Percentiles rank a stretch among this genome's conserved stretches.
Conservation (phyloP, 2,888 invertebrate genomes). For the Chalcosyrphus nemorum region DNA sequence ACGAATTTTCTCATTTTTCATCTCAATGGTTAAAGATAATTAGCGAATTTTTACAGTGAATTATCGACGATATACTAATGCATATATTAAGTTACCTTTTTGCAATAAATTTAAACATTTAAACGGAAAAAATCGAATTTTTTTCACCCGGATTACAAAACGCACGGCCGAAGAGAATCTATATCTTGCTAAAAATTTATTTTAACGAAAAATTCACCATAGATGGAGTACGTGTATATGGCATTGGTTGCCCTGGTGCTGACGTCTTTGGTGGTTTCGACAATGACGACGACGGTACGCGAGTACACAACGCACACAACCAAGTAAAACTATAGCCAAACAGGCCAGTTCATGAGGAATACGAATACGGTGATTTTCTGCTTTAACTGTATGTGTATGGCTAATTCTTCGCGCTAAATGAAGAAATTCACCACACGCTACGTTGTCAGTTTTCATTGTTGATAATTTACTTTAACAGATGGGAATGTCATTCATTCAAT, state of each 20-base stretch:
- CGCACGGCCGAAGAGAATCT: slow-evolving; percentile 78
- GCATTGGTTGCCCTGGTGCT: slow-evolving; percentile 72
- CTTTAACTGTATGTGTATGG: slow-evolving; percentile 20
- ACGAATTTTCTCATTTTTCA: slow-evolving; percentile 46
- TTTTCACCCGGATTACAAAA: slow-evolving; percentile 78
- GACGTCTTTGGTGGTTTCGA: slow-evolving; percentile 71
- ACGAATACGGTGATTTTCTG: not conserved
- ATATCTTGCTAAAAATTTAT: slow-evolving; percentile 78
- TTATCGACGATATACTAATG: slow-evolving; percentile 73
- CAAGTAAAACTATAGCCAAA: slow-evolving; percentile 19
- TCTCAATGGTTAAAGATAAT: slow-evolving; percentile 34
- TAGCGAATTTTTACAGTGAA: slow-evolving; percentile 67
- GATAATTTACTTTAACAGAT: too few relatives aligned
- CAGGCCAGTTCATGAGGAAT: not conserved
- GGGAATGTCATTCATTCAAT: too few relatives aligned
- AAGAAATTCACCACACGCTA: slow-evolving; percentile 63
- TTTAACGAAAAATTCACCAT: slow-evolving; percentile 73
- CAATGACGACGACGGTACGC: slow-evolving; percentile 52
- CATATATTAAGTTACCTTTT: slow-evolving; percentile 75
- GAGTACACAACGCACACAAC: slow-evolving; percentile 36
- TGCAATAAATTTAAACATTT: slow-evolving; percentile 77
- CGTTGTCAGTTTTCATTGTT: slow-evolving; percentile 60
- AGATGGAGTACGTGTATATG: slow-evolving; percentile 73
- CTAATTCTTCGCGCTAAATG: slow-evolving; percentile 40
- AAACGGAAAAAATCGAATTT: slow-evolving; percentile 77